Evolutionary conservation across 2,888 invertebrate species (phyloP).

Genomic region (Smittia sp.): DNA sequence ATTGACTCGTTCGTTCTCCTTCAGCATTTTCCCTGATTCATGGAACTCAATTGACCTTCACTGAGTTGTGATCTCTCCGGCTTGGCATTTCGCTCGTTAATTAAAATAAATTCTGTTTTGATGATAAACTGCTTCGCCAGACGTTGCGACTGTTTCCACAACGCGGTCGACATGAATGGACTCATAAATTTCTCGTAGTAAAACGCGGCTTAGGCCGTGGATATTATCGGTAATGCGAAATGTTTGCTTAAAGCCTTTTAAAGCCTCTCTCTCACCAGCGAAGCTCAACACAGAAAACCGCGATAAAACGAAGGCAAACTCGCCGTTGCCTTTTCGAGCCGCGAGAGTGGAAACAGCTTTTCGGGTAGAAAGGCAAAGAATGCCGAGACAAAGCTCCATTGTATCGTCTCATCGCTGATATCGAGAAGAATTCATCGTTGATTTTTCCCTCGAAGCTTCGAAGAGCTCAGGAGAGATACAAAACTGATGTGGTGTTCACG

Average conservation of each 20-base stretch:
- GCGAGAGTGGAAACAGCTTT: neutral
- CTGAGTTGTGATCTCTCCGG: neutral
- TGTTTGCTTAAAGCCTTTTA: constrained; percentile 18
- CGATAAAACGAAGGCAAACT: constrained; percentile 18
- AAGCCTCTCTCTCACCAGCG: neutral
- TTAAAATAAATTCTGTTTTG: constrained; percentile 18
- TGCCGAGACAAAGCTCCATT: constrained; percentile 18
- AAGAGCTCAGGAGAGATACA: neutral
- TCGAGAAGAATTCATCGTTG: neutral
- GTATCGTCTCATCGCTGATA: constrained; percentile 24
- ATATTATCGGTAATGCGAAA: constrained; percentile 17
- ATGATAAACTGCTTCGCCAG: constrained; percentile 10
- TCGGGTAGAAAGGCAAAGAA: neutral
- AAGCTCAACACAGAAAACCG: constrained; percentile 29
- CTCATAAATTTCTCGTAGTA: constrained; percentile 27
- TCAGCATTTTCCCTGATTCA: constrained; percentile 4
- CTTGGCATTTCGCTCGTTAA: neutral
- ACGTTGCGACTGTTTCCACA: neutral
- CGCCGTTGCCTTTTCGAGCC: constrained; percentile 32
- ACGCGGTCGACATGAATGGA: constrained; percentile 4
- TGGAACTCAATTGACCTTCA: constrained; percentile 37
- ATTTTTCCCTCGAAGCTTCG: neutral
- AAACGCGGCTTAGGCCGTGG: neutral
- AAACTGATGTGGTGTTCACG: neutral
- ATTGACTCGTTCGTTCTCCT: neutral